Base-by-base conservation (phyloP, 2,113 vertebrate species). In the Brachionichthys hirsutus region DNA sequence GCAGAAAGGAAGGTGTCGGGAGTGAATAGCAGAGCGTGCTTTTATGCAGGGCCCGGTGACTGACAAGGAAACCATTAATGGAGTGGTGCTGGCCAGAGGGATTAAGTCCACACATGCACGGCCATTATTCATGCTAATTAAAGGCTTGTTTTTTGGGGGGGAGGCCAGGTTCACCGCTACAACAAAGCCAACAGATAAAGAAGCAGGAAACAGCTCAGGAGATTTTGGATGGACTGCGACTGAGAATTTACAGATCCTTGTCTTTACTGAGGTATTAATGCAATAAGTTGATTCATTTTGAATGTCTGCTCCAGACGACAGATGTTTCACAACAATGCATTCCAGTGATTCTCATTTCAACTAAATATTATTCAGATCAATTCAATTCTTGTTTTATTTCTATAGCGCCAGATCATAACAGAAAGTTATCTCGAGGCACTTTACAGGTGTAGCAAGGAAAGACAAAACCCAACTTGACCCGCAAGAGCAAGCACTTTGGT, bases 81-180 rank as follows among this genome's bases (percentile, higher is more conserved):
- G 73, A 84, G 75, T 67, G 70, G 83, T 58, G 53, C 85, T 78
- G 70, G 83, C 84, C 82, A 75, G 82, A 85, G 84, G 89, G 91
- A 90, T 91, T 92, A 91, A 87, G 85, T 88, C 90, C 80, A 86
- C 82, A 89, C 84, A 89, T 90, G 88, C 84, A 83, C 80, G 70
- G 89, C 90, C 86, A 90, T 92, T 92, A 91, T 90, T 91, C 81
- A 77, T 85, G 76, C 84, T 91, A 90, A 92, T 91, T 92, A 90
- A 88, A 85, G 75, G 58, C 41, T 63, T 19, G 20, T n/a, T 78
- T 82, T 86, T 85, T 82, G 85, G 70, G 60, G 48, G 48, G 15
- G 85, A 81, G 87, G 87, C 87, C 85, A 81, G 84, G 83, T 87
- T 86, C 87, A 81, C 80, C 70, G 78, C 69, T 17, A 78, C 78